phyloP scores from a whole-genome alignment of 2,113 vertebrate species.

The Mystacornis crossleyi region DNA sequence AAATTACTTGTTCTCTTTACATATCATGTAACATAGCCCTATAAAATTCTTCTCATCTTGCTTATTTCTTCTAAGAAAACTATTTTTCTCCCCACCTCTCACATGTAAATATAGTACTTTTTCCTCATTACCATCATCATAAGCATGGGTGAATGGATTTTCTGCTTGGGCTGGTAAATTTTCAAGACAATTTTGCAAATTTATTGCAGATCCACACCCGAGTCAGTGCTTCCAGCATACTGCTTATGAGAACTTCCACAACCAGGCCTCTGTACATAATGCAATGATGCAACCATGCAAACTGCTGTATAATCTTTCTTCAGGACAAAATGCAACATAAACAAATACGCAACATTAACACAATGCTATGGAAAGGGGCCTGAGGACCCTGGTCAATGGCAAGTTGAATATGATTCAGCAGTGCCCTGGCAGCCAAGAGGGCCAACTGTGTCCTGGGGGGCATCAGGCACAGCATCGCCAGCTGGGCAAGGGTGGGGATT shows the following conservation, averaged over 20 bases:
- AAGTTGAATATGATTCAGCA: neutral
- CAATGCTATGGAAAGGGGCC: neutral
- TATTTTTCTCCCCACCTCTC: neutral
- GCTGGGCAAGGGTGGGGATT: rapidly evolving
- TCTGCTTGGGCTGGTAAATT: conserved; percentile 58
- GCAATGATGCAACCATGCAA: conserved; percentile 56
- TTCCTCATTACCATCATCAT: conserved; percentile 41
- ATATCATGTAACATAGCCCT: neutral
- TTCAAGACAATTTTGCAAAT: conserved; percentile 71
- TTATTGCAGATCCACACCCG: conserved; percentile 34
- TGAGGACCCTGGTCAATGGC: rapidly evolving
- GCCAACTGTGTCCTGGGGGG: rapidly evolving
- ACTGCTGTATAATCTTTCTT: conserved; percentile 12
- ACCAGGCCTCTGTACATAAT: conserved; percentile 41
- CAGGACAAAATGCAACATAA: conserved; percentile 16
- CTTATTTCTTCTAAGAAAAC: conserved; percentile 16
- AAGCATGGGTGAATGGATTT: conserved; percentile 58
- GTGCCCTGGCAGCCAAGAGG: neutral
- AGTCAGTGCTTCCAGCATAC: conserved; percentile 36
- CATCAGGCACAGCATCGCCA: neutral
- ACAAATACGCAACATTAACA: neutral
- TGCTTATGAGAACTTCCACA: conserved; percentile 34
- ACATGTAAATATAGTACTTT: conserved; percentile 18
- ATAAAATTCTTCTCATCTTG: neutral
- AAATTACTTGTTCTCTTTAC: conserved; percentile 28